These are phyloP conservation scores for Scolopax mira DNA, from an alignment of 2,113 vertebrate species.

Conservation along the genomic window DNA sequence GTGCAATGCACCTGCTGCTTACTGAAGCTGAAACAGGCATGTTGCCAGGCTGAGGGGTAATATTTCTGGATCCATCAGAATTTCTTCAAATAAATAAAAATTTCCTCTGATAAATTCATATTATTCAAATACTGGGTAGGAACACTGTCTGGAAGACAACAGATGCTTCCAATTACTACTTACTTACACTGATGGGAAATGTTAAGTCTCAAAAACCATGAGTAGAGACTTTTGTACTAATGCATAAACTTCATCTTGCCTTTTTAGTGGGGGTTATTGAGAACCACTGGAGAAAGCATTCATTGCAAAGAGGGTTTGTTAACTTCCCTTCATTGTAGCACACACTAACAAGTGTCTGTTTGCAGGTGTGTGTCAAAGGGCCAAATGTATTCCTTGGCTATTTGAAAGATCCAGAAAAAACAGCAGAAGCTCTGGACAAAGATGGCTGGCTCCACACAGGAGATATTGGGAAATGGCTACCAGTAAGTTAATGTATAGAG, in stretches of 20 bases:
- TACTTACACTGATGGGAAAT: neutral
- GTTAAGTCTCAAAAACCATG: neutral
- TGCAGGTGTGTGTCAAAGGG: slow-evolving; percentile 94
- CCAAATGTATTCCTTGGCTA: slow-evolving; percentile 93
- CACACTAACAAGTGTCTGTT: neutral
- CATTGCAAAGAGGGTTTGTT: neutral
- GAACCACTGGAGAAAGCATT: neutral
- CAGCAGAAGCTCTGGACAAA: slow-evolving; percentile 86
- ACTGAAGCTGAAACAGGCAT: neutral
- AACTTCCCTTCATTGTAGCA: neutral
- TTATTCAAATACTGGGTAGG: neutral
- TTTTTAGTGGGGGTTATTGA: neutral
- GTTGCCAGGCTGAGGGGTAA: neutral
- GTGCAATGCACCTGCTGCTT: neutral
- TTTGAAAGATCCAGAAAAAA: slow-evolving; percentile 89
- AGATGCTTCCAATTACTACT: neutral
- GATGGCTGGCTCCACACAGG: slow-evolving; percentile 97
- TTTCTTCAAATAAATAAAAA: neutral
- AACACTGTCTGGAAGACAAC: neutral
- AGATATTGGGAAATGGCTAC: slow-evolving; percentile 95
- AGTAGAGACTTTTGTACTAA: neutral
- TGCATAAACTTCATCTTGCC: neutral
- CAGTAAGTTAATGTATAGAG: slow-evolving; percentile 75
- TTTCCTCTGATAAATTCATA: neutral
- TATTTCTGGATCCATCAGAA: neutral